These are phyloP conservation scores for Ptychodera flava DNA, from an alignment of 35 echinoderm and acorn worm genomes.

Conservation along the genomic window DNA sequence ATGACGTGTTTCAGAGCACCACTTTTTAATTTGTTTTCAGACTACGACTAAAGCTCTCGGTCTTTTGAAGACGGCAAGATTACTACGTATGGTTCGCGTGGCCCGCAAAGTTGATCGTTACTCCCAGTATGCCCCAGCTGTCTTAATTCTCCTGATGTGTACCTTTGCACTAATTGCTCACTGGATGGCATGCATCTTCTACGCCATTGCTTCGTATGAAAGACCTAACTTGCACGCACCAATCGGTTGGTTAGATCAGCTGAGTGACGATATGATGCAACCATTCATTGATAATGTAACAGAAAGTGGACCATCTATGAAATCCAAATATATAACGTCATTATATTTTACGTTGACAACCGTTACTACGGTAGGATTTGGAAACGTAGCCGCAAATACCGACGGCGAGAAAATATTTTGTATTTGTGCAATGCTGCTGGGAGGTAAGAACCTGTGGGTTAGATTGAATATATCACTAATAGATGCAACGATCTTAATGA, in stretches of 20 bases:
- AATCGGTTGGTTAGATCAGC: constrained; percentile 64
- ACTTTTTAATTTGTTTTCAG: no score
- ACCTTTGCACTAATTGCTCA: constrained; percentile 85
- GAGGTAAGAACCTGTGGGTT: constrained; percentile 73
- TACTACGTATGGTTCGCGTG: constrained; percentile 76
- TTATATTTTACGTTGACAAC: constrained; percentile 92
- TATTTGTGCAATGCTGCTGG: constrained; percentile 91
- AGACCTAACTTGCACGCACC: neutral
- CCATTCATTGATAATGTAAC: constrained; percentile 84
- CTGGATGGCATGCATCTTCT: constrained; percentile 96
- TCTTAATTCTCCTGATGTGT: constrained; percentile 76
- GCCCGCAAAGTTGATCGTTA: constrained; percentile 81
- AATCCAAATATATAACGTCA: constrained; percentile 85
- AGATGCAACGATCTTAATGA: no score
- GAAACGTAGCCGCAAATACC: constrained; percentile 83
- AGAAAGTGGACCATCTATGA: constrained; percentile 66
- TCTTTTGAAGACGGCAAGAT: constrained; percentile 76
- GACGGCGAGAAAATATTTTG: constrained; percentile 94
- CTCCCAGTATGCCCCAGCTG: constrained; percentile 92
- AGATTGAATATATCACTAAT: no score
- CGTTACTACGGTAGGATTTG: constrained; percentile 91
- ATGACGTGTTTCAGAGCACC: no score
- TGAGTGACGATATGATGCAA: constrained; percentile 48
- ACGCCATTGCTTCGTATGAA: constrained; percentile 77
- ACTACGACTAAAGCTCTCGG: constrained; percentile 89